Evolutionary conservation across 2,888 invertebrate species (phyloP).

Genomic region (Ceriagrion tenellum): DNA sequence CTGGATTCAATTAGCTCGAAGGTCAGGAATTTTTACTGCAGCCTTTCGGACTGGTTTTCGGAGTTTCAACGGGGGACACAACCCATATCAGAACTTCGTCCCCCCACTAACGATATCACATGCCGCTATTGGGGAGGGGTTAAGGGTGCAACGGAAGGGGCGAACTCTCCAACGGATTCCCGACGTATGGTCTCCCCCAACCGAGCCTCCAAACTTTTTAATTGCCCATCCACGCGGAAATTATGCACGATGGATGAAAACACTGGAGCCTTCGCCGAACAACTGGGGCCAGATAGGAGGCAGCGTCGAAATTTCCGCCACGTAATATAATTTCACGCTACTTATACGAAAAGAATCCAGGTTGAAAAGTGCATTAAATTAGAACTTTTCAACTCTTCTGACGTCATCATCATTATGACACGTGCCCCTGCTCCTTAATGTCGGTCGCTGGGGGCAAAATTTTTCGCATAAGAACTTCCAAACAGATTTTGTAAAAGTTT

Average conservation of each 20-base stretch:
- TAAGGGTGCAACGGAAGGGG: not conserved
- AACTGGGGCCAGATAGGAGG: not conserved
- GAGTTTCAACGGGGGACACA: not conserved
- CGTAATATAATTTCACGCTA: not conserved
- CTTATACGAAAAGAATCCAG: not conserved
- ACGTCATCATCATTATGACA: too few species aligned
- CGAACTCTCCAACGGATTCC: not conserved
- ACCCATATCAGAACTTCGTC: not conserved
- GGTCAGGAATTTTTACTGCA: not conserved
- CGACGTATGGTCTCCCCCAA: not conserved
- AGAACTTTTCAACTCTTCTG: not conserved
- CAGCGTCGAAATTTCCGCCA: not conserved
- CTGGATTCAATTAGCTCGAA: not conserved
- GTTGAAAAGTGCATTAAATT: not conserved
- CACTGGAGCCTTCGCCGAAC: not conserved
- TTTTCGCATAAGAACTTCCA: too few species aligned
- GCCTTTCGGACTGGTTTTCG: not conserved
- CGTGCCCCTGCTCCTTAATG: too few species aligned
- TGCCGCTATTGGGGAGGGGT: not conserved
- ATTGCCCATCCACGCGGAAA: not conserved
- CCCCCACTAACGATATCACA: not conserved
- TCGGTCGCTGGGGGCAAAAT: too few species aligned
- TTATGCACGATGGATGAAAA: not conserved
- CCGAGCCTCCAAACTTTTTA: not conserved
- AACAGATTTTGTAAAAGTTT: too few species aligned